phyloP scores from a whole-genome alignment of 1,140 invertebrate species.

The Kradibia gibbosae region DNA sequence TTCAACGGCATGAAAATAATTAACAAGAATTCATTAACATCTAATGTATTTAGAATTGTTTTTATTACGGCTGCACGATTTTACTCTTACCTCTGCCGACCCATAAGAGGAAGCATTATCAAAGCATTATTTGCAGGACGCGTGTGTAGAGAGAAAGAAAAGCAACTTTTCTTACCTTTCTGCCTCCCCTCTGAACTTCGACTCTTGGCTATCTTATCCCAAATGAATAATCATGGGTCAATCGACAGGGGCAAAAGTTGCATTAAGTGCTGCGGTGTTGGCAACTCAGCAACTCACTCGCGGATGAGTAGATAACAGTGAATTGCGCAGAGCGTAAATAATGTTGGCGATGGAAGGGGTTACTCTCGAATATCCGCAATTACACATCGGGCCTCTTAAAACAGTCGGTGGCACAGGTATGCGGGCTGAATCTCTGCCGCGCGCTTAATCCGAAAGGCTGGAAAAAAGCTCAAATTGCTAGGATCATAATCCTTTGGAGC shows the following conservation, averaged over 20 bases:
- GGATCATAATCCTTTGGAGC: conserved; percentile 59
- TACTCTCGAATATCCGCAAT: conserved; percentile 29
- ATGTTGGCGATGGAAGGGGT: conserved; percentile 23
- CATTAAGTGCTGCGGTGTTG: neutral
- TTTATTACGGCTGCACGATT: too few species aligned
- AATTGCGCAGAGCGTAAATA: conserved; percentile 44
- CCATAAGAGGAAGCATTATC: too few species aligned
- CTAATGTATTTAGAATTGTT: too few species aligned
- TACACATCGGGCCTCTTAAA: conserved; percentile 19
- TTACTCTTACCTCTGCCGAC: too few species aligned
- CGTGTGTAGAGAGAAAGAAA: too few species aligned
- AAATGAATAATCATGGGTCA: neutral
- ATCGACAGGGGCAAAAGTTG: neutral
- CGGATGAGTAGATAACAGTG: conserved; percentile 18
- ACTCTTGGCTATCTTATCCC: too few species aligned
- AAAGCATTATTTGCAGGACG: too few species aligned
- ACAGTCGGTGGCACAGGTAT: neutral
- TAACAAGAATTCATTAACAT: too few species aligned
- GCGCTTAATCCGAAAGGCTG: conserved; percentile 52
- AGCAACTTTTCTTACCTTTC: too few species aligned
- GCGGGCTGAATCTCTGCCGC: neutral
- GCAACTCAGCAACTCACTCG: neutral
- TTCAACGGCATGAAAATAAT: too few species aligned
- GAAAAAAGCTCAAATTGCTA: conserved; percentile 62
- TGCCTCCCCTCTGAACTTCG: too few species aligned